Evolutionary conservation across 2,888 invertebrate genomes (phyloP), one percentile per base, ranked within the genome.

Genomic region (Poecilobothrus nobilitatus): DNA sequence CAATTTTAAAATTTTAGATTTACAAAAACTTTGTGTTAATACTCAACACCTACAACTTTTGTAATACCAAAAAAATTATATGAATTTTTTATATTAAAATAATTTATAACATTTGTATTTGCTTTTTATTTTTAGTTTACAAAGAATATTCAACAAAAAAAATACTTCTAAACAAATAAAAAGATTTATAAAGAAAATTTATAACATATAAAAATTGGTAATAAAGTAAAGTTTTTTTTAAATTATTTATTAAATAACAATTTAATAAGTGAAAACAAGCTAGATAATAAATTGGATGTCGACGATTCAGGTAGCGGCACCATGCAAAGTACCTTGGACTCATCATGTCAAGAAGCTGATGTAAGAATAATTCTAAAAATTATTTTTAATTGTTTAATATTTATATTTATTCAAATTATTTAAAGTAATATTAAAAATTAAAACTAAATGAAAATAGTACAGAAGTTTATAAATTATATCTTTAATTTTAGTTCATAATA

Each of bases 291-390:
- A 53, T 53, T 53, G 53, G 53, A 74, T 74, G 74, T 69, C 70
- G 74, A 70, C 70, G 67, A 70, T 62, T 63, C 69, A 67, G 68
- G 33, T n/a, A 63, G 63, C 22, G 65, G 37, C 33, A 77, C 78
- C 86, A 87, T 83, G 82, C 87, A 87, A 87, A 86, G 86, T 86
- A 86, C 86, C 83, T 84, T 86, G 84, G 86, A 86, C 83, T 85
- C 85, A 82, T 85, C 85, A 84, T 85, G 85, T 84, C 85, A 86
- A 84, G 86, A 86, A 85, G 86, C 85, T 84, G 86, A 87, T 83
- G 86, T 86, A 81, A 84, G 85, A 83, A 74, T 74, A 21, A 22
- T 53, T 27, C 3, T 27, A 4, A 27, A 27, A 65, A 27, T 4
- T 20, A 37, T 34, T 34, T 34, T 34, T 34, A 34, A 7, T 34